Conservation (phyloP, 2,113 vertebrate species). For the Heteronetta atricapilla region DNA sequence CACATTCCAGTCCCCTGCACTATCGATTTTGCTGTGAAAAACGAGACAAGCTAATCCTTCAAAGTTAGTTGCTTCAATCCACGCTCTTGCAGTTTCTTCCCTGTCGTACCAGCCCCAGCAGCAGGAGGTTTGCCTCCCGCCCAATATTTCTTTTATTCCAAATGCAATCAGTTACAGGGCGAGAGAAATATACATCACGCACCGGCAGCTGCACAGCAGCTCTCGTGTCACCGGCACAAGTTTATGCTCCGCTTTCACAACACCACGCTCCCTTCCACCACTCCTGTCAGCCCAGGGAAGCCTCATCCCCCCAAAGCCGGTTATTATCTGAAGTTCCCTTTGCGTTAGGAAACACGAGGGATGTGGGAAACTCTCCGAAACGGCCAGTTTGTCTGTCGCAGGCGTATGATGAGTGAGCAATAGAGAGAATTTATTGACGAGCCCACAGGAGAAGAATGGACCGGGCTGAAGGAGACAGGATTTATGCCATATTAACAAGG, state of each 20-base stretch:
- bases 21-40: slow-evolving; percentile 68
- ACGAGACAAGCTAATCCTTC: slow-evolving; percentile 67
- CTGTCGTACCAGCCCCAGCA: neutral
- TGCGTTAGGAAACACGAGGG: neutral
- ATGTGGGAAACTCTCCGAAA: neutral
- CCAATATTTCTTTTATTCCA: neutral
- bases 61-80: neutral
- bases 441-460: neutral
- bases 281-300: neutral
- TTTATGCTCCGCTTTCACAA: neutral
- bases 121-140: neutral
- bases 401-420: neutral
- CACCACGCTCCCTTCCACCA: neutral
- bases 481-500: slow-evolving; percentile 55
- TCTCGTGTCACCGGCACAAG: neutral
- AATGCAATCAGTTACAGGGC: neutral
- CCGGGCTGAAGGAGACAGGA: neutral
- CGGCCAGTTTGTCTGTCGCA: neutral
- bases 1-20: slow-evolving; percentile 12
- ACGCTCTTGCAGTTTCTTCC: neutral
- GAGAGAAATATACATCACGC: neutral
- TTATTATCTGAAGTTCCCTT: neutral
- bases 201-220: neutral
- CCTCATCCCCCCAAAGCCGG: neutral
- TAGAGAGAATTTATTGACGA: slow-evolving; percentile 40